These are phyloP conservation scores for Odontomyia ornata DNA, from an alignment of 2,888 invertebrate species.

Conservation along the genomic window DNA sequence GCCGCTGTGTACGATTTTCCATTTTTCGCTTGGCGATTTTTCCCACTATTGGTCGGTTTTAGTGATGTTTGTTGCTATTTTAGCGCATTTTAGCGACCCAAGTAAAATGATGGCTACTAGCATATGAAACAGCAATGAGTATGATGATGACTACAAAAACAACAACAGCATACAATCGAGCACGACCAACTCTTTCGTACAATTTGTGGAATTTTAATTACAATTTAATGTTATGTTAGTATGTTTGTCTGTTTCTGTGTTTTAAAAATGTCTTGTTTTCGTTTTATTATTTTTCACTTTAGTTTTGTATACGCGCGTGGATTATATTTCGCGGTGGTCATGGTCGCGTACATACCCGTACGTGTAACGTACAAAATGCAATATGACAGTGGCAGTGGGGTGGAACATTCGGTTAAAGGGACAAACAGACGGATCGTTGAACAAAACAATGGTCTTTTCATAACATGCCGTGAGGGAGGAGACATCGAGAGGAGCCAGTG, in stretches of 20 bases:
- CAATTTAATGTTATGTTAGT: slow-evolving; percentile 43
- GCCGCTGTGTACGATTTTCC: not conserved
- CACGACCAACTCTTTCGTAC: slow-evolving; percentile 35
- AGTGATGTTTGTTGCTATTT: not conserved
- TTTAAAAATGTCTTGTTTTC: not conserved
- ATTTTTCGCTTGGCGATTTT: not conserved
- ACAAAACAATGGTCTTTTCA: too few relatives aligned
- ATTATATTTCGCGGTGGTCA: slow-evolving; percentile 24
- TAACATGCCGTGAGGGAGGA: too few relatives aligned
- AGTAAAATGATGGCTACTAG: too few relatives aligned
- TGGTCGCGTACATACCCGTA: not conserved
- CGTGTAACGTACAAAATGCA: not conserved
- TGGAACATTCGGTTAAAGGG: too few relatives aligned
- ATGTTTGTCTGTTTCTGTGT: slow-evolving; percentile 9
- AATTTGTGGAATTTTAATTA: slow-evolving; percentile 50
- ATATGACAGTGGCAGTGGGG: not conserved
- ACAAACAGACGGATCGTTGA: too few relatives aligned
- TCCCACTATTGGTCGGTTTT: not conserved
- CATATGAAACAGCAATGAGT: too few relatives aligned
- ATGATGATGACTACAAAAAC: not conserved
- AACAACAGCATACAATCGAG: not conserved
- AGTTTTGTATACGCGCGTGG: not conserved
- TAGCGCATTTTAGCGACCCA: slow-evolving; percentile 7
- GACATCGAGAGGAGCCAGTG: too few relatives aligned
- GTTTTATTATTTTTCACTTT: too few relatives aligned